These are phyloP conservation scores for Paedocypris sp. DNA, from an alignment of 2,113 vertebrate species.

Conservation along the genomic window DNA sequence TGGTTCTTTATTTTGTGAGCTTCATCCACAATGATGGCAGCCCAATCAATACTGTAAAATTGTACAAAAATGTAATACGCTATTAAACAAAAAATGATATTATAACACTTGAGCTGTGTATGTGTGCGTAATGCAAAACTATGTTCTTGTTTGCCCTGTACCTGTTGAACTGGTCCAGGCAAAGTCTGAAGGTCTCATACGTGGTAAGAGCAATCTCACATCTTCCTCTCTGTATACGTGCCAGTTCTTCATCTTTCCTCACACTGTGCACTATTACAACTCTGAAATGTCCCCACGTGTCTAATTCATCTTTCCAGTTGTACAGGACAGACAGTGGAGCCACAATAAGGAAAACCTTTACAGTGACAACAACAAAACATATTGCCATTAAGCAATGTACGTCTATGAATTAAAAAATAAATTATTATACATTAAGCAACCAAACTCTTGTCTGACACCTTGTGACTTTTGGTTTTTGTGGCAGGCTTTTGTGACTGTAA, in stretches of 20 bases:
- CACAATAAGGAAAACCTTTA: constrained; percentile 83
- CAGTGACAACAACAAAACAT: constrained; percentile 6
- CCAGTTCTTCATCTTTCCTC: constrained; percentile 75
- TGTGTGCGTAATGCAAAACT: too few species aligned
- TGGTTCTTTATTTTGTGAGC: constrained; percentile 93
- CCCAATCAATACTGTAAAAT: constrained; percentile 74
- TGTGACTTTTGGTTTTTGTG: constrained; percentile 53
- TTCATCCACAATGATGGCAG: constrained; percentile 87
- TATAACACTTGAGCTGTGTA: background rate
- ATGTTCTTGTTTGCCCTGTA: constrained; percentile 44
- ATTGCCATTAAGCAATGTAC: too few species aligned
- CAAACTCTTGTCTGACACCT: constrained; percentile 52
- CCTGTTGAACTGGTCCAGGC: constrained; percentile 84
- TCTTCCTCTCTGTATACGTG: constrained; percentile 75
- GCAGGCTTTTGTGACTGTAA: constrained; percentile 68
- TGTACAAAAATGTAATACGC: background rate
- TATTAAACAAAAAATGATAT: background rate
- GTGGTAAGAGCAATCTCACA: constrained; percentile 85
- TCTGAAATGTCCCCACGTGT: constrained; percentile 91
- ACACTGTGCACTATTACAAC: constrained; percentile 74
- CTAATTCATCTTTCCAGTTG: constrained; percentile 93
- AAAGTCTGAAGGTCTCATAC: constrained; percentile 78
- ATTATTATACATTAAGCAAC: too few species aligned
- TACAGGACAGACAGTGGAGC: constrained; percentile 90
- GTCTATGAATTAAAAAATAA: too few species aligned